A percentile compares a stretch with the other conserved stretches of the same genome.
These are phyloP conservation scores for Pristionchus japonicus DNA, from an alignment of 2,888 invertebrate species.

Conservation along the genomic window DNA sequence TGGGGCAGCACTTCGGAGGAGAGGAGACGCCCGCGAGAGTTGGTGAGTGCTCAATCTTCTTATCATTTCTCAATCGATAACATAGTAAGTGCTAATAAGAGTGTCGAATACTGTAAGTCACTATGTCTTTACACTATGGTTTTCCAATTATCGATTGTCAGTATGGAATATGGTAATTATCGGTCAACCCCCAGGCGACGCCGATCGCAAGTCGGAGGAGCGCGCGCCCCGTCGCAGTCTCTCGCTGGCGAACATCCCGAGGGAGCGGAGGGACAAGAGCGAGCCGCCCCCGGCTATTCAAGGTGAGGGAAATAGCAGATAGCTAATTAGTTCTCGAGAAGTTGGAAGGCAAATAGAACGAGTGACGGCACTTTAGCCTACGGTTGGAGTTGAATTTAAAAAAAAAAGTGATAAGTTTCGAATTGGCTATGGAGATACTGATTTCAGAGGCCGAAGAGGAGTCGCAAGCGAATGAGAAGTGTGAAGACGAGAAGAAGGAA, in stretches of 20 bases:
- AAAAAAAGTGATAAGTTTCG: no score
- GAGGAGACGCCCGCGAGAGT: background rate
- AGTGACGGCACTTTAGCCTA: no score
- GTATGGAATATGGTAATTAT: no score
- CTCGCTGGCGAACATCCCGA: slow-evolving; percentile 60
- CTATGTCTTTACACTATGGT: no score
- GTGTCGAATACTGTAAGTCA: background rate
- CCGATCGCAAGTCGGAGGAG: slow-evolving; percentile 45
- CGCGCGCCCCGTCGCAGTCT: slow-evolving; percentile 56
- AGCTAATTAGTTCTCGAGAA: no score
- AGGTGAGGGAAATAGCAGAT: no score
- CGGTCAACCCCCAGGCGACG: background rate
- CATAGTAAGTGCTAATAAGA: no score
- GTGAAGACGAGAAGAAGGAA: slow-evolving; percentile 40
- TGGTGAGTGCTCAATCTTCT: background rate
- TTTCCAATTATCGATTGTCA: no score
- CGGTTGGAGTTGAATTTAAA: no score
- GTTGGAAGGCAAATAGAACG: no score
- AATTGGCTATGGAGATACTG: no score
- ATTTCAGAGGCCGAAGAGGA: slow-evolving; percentile 3
- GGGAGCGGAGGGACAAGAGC: slow-evolving; percentile 57
- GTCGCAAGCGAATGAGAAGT: background rate
- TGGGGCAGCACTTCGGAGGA: slow-evolving; percentile 60
- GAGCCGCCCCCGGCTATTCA: slow-evolving; percentile 59
- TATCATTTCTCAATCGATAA: no score